These are phyloP conservation scores for Ptychadena robeensis DNA, from an alignment of 2,797 vertebrate genomes.

Conservation along the genomic window DNA sequence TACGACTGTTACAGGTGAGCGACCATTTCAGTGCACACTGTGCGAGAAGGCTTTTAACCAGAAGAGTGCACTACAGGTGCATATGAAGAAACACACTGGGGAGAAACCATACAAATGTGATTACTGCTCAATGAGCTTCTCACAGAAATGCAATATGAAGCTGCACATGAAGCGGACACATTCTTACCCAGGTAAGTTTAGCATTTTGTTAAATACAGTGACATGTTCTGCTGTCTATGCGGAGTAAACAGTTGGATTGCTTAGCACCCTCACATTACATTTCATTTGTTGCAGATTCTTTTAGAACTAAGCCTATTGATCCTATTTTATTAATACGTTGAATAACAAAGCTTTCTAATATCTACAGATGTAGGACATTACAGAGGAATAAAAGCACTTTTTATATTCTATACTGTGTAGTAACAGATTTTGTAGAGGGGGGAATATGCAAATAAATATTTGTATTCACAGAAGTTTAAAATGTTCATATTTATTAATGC, in stretches of 20 bases:
- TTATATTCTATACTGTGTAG: no score
- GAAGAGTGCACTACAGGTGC: slow-evolving; percentile 97
- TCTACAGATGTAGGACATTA: no score
- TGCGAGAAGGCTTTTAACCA: slow-evolving; percentile 99
- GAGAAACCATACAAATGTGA: slow-evolving; percentile 96
- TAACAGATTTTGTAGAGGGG: no score
- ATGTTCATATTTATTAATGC: no score
- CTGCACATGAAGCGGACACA: slow-evolving; percentile 96
- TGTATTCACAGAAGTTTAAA: no score
- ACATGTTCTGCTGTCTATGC: neutral
- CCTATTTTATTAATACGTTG: neutral
- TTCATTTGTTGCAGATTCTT: no score
- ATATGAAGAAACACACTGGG: slow-evolving; percentile 96
- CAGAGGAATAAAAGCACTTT: no score
- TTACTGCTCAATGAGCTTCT: slow-evolving; percentile 93
- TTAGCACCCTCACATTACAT: no score
- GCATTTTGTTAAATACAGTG: neutral
- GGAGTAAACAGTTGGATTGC: neutral
- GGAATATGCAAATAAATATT: no score
- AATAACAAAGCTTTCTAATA: neutral
- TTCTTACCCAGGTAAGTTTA: slow-evolving; percentile 81
- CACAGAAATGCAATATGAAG: slow-evolving; percentile 99
- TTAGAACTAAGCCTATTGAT: neutral
- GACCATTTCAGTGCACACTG: slow-evolving; percentile 89
- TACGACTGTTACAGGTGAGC: slow-evolving; percentile 80